Evolutionary conservation across 2,113 vertebrate genomes (phyloP), one percentile per base, ranked within the genome.

Genomic region (Nannobrachium achirus): DNA sequence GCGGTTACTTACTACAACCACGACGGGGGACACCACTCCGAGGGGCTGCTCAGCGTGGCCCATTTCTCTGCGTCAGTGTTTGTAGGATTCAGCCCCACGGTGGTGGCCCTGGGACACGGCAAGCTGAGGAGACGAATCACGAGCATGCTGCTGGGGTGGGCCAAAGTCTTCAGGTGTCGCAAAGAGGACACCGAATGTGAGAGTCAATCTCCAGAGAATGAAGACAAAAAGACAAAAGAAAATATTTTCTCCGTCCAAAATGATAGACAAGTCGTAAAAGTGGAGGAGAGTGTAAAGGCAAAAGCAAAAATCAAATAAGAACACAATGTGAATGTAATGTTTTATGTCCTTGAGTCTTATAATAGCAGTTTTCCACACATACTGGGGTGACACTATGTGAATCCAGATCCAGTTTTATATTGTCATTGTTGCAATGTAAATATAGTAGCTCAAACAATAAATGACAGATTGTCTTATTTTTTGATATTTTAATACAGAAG

Each of bases 1-100:
- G 91, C 92, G 0, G 91, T 94, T 63, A 93, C 90, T 0, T 94
- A 93, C 69, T 94, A 92, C 69, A 94, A 94, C 84, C 85, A 93
- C 7, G 69, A 91, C 0, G 16, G 92, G 4, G 93, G 92, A 1
- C 58, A 49, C 10, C 88, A 93, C 1, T 56, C 83, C 0, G 82
- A 92, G 18, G 85, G 76, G n/a, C 85, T 94, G 70, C 85, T 94
- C 51, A 92, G 89, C 1, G 84, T 94, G 40, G 71, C 93, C 0
- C 91, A 93, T 33, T 94, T 94, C 79, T 89, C 91, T 0, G 88
- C 93, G 16, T 92, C 92, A 0, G 57, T 93, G 14, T 94, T 93
- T 50, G 90, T 92, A 5, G 93, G 93, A 1, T 93, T 94, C 82
- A 92, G 93, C 71, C 93, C 93, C 19, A 46, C 93, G 79, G 91